Base-by-base conservation (phyloP, 1,140 invertebrate species). In the Penaeus japonicus region DNA sequence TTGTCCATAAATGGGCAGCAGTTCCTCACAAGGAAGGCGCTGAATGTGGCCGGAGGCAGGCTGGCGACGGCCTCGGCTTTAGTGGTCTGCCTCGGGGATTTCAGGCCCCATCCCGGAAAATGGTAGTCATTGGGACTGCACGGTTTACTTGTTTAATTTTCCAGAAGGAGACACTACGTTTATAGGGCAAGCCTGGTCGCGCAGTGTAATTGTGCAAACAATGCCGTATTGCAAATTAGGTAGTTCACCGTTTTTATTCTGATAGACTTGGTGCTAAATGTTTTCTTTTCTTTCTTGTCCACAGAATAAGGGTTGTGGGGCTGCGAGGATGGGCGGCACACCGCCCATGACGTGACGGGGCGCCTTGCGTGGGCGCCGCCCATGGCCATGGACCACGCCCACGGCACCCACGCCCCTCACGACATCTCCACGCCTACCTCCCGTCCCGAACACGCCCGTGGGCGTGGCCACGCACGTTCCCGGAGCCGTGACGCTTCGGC, bases 271-370 rank as follows among this genome's bases (percentile, higher is more conserved):
- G 2, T 30, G 2, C 18, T 78, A 20, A 62, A 30, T 4, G 22
- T 86, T 55, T 0, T n/a, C n/a, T 27, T 79, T 53, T 75, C 20
- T 10, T 30, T 54, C n/a, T 47, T 2, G 39, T 83, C 35, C 24
- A 4, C 53, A 88, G 86, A 4, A 30, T 84, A 79, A 88, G 70
- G 53, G 62, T 54, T 59, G 62, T 57, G 62, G 80, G 79, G 86
- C 65, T 57, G 80, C 65, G 79, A 88, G 86, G 86, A 88, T 88
- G 86, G 79, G 86, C 86, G 70, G 27, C 32, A 47, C 86, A 57
- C 65, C 86, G 86, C 86, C 86, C 86, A 88, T 88, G 86, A 88
- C 86, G 86, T 88, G 86, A 88, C 86, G 86, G 86, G 86, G 86
- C 86, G 86, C 86, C 57, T 78, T 88, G 86, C 86, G 86, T 88